A percentile compares a stretch with the other conserved stretches of the same genome.
These are phyloP conservation scores for Andrena dorsata DNA, from an alignment of 2,888 invertebrate genomes.

Conservation along the genomic window DNA sequence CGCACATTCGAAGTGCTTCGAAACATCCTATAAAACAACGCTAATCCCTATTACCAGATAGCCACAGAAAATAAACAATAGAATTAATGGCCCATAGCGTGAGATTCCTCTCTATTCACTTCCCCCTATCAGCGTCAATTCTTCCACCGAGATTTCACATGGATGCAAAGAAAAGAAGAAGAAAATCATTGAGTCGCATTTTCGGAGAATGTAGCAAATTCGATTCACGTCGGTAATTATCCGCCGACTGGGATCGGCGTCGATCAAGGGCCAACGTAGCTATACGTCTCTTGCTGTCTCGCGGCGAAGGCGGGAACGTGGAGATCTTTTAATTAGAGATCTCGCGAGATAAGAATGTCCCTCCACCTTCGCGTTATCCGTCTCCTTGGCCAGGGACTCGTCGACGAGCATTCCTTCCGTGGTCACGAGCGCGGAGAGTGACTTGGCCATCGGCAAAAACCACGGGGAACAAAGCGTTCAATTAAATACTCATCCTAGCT, in stretches of 20 bases:
- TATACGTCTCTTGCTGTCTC: constrained; percentile 43
- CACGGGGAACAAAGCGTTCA: constrained; percentile 65
- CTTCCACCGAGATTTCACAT: too few relatives aligned
- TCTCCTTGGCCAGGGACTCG: constrained; percentile 26
- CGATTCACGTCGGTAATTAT: constrained; percentile 50
- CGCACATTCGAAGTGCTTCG: too few relatives aligned
- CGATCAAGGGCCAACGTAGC: constrained; percentile 46
- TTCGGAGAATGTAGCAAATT: constrained; percentile 10
- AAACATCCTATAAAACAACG: too few relatives aligned
- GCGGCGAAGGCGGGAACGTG: constrained; percentile 62
- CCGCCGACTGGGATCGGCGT: constrained; percentile 46
- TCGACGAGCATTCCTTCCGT: constrained; percentile 60
- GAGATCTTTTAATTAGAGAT: constrained; percentile 79
- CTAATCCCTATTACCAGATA: too few relatives aligned
- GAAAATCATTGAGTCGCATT: background rate
- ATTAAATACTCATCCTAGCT: constrained; percentile 60
- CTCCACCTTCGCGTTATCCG: constrained; percentile 52
- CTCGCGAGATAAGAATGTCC: constrained; percentile 68
- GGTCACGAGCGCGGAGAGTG: constrained; percentile 31
- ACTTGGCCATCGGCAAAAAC: constrained; percentile 53
- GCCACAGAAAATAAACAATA: too few relatives aligned
- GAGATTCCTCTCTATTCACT: too few relatives aligned
- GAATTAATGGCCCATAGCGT: too few relatives aligned
- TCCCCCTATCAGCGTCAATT: too few relatives aligned
- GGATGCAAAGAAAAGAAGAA: background rate